Percentiles rank a stretch among this genome's conserved stretches.
These are phyloP conservation scores for Neopelma chrysocephalum DNA, from an alignment of 2,797 vertebrate species.

Conservation along the genomic window DNA sequence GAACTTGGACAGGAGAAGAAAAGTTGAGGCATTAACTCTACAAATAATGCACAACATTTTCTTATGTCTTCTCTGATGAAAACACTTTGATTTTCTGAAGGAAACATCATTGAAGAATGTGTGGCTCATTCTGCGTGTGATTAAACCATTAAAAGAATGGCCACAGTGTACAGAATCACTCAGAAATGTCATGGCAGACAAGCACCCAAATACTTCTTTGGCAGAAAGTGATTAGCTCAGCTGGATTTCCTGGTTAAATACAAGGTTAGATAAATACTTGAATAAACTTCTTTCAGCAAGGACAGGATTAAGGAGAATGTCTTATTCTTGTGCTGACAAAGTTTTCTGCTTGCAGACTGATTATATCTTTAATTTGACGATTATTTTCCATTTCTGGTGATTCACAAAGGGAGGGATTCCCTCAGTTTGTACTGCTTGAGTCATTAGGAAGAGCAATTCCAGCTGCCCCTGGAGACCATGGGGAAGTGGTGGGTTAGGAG, in stretches of 20 bases:
- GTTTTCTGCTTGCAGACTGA: slow-evolving; percentile 33
- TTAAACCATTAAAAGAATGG: slow-evolving; percentile 45
- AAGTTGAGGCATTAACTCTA: not conserved
- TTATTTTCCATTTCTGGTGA: slow-evolving; percentile 38
- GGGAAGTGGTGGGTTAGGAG: not conserved
- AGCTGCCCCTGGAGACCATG: not conserved
- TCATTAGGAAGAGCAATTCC: not conserved
- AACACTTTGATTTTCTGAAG: slow-evolving; percentile 41
- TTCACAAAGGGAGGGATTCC: not conserved
- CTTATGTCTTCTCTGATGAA: not conserved
- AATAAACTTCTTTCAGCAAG: slow-evolving; percentile 60
- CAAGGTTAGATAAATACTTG: slow-evolving; percentile 77
- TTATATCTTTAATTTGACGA: slow-evolving; percentile 43
- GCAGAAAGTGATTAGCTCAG: slow-evolving; percentile 67
- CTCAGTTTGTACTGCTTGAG: not conserved
- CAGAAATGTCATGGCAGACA: slow-evolving; percentile 38
- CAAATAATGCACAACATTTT: not conserved
- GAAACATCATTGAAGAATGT: slow-evolving; percentile 21
- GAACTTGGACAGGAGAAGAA: not conserved
- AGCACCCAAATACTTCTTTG: slow-evolving; percentile 54
- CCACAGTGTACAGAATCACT: not conserved
- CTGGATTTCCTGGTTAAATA: slow-evolving; percentile 72
- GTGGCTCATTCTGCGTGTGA: slow-evolving; percentile 2
- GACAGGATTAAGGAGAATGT: slow-evolving; percentile 8
- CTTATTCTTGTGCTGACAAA: slow-evolving; percentile 35